phyloP scores from a whole-genome alignment of 2,113 vertebrate genomes.

The Chamaetylas fuelleborni region DNA sequence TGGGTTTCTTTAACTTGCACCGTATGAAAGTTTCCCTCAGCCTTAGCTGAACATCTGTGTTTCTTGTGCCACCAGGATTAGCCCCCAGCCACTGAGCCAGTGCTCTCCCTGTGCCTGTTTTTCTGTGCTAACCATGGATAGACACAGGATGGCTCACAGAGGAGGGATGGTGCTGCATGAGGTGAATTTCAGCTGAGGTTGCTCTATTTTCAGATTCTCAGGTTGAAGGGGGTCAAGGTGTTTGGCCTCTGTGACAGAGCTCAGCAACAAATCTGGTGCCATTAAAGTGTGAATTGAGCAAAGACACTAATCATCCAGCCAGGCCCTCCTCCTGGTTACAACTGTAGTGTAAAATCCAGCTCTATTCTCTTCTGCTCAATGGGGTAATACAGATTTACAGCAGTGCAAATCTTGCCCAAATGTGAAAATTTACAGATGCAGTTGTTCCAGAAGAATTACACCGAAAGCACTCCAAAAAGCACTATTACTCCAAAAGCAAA shows the following conservation, averaged over 20 bases:
- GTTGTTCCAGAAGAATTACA: background rate
- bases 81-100: background rate
- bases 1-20: background rate
- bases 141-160: background rate
- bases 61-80: background rate
- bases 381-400: background rate
- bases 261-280: background rate
- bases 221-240: background rate
- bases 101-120: fast-evolving
- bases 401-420: background rate
- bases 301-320: background rate
- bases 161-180: background rate
- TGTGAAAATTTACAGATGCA: background rate
- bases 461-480: background rate
- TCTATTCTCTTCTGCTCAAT: background rate
- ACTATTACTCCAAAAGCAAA: background rate
- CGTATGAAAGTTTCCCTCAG: background rate
- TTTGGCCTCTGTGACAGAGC: background rate
- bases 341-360: background rate
- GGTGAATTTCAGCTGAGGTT: background rate
- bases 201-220: background rate
- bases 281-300: background rate
- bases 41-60: background rate
- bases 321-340: background rate
- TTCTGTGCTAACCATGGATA: background rate